Conservation (phyloP, 2,888 invertebrate species). For the Endomychus coccineus region DNA sequence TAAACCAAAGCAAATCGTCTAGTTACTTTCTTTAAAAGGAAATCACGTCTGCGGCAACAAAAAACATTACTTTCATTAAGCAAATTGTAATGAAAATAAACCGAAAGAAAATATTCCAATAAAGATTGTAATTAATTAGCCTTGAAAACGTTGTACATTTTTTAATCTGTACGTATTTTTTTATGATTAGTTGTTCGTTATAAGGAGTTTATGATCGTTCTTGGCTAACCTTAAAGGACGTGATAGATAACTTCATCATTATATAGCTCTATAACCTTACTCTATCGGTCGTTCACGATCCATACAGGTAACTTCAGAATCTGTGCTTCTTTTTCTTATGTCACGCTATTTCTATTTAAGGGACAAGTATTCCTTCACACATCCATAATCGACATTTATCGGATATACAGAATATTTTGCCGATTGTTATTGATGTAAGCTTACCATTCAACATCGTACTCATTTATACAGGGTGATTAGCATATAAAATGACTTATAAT, state of each 20-base stretch:
- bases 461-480: no score
- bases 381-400: no score
- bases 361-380: no score
- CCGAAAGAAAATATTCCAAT: conserved; percentile 9
- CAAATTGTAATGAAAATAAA: conserved; percentile 11
- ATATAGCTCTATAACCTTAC: conserved; percentile 13
- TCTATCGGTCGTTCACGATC: conserved; percentile 6
- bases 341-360: no score
- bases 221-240: conserved; percentile 10
- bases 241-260: conserved; percentile 14
- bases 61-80: conserved; percentile 13
- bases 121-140: conserved; percentile 9
- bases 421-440: no score
- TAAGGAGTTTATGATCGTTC: conserved; percentile 15
- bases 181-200: conserved; percentile 8
- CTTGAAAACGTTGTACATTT: conserved; percentile 10
- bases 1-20: conserved; percentile 6
- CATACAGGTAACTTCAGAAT: no score
- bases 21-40: conserved; percentile 11
- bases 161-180: conserved; percentile 4
- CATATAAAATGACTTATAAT: no score
- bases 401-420: no score
- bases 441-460: no score
- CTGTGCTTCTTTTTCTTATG: no score
- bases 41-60: conserved; percentile 5